Conservation (phyloP, 2,888 invertebrate species). For the Cataglyphis livida region DNA sequence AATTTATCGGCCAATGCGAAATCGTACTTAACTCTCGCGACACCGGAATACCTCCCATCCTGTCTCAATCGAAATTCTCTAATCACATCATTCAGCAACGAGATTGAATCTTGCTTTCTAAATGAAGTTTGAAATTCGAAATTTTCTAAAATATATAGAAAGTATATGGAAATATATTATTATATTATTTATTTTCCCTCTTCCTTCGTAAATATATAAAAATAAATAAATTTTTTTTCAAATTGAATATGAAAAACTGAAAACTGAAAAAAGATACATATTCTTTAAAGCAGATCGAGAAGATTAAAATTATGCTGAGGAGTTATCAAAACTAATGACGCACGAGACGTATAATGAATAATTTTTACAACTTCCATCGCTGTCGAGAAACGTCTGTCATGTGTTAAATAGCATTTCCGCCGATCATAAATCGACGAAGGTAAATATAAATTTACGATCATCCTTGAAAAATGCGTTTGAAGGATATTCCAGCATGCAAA, state of each 20-base stretch:
- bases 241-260: neutral
- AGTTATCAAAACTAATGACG: neutral
- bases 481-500: constrained; percentile 1
- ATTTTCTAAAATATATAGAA: neutral
- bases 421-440: constrained; percentile 8
- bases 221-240: neutral
- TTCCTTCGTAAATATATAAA: neutral
- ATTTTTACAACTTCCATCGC: constrained; percentile 5
- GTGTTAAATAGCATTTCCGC: constrained; percentile 22
- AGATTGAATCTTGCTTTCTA: constrained; percentile 2
- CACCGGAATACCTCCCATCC: neutral
- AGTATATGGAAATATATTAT: neutral
- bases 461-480: neutral
- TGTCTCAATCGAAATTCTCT: constrained; percentile 24
- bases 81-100: constrained; percentile 20
- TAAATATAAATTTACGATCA: constrained; percentile 25
- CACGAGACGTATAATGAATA: neutral
- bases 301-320: neutral
- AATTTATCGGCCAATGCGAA: constrained; percentile 39
- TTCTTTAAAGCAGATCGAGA: neutral
- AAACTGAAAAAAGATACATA: neutral
- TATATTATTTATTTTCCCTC: neutral
- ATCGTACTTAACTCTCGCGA: constrained; percentile 42
- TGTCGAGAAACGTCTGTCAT: constrained; percentile 6
- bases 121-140: neutral